Conservation (phyloP, 2,113 vertebrate genomes). For the Rhineura floridana region DNA sequence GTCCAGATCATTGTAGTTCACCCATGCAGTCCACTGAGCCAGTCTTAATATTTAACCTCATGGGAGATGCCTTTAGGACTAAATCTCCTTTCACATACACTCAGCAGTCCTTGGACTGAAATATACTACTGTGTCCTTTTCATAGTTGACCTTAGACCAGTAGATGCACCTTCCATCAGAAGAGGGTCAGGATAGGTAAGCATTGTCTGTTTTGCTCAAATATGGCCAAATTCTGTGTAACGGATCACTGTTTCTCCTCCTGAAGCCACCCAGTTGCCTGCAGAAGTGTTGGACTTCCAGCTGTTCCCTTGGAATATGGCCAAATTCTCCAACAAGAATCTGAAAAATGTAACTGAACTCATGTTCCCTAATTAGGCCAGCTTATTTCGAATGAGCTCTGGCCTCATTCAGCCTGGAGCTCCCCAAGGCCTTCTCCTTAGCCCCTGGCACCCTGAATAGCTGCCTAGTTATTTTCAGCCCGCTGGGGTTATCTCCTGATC, state of each 20-base stretch:
- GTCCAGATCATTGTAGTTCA: neutral
- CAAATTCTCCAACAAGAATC: constrained; percentile 81
- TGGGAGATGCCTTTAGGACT: neutral
- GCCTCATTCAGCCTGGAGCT: constrained; percentile 59
- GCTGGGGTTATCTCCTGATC: constrained; percentile 82
- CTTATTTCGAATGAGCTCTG: constrained; percentile 76
- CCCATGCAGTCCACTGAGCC: neutral
- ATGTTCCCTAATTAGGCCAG: constrained; percentile 96
- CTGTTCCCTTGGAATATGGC: constrained; percentile 74
- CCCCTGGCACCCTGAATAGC: constrained; percentile 58
- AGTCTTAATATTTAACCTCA: constrained; percentile 34
- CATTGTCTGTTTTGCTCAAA: constrained; percentile 18
- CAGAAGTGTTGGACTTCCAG: constrained; percentile 67
- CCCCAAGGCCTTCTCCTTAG: constrained; percentile 63
- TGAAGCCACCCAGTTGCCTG: constrained; percentile 51
- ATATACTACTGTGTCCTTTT: neutral
- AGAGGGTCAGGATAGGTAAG: constrained; percentile 3
- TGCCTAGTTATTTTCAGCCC: constrained; percentile 85
- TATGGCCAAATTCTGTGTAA: constrained; percentile 33
- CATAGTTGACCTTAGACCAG: neutral
- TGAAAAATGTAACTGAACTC: constrained; percentile 86
- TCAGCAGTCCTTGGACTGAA: neutral
- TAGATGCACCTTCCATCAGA: neutral
- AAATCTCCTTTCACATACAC: neutral
- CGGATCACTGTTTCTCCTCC: constrained; percentile 10